Evolutionary conservation across 53 echinoderm and acorn worm species (phyloP), one percentile per base, ranked within the genome.

Genomic region (Antedon mediterranea): DNA sequence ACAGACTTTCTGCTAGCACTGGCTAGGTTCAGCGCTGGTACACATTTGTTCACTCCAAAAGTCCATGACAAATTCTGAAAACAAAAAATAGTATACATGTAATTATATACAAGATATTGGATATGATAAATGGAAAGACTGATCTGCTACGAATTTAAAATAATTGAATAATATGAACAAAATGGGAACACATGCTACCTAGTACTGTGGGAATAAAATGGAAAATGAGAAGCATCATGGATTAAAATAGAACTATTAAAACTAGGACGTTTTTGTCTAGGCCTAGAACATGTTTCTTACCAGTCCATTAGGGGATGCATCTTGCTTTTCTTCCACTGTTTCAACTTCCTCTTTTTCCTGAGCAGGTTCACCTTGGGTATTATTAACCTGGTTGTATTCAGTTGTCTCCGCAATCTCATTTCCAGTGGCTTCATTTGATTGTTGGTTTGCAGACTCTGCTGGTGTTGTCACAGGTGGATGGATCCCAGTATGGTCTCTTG

Each of bases 1-100:
- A 89, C 84, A 76, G 87, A 85, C 73, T 81, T 85, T 42, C 98
- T 79, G 13, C 86, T 73, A 30, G 83, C 82, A 72, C 87, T 86
- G 32, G 92, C 90, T 34, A 92, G 75, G 82, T 92, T 97, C 30
- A 97, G 84, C 29, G 86, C 81, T 11, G 88, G 88, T 3, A 97
- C 88, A 37, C 81, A 82, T 77, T 88, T 97, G 76, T 97, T 97
- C 75, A 92, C 87, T 29, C 98, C 98, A 86, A 92, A 97, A 3
- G 98, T 79, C 98, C 98, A 97, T 29, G 82, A 81, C 80, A 97
- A 73, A 73, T 86, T 90, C 98, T 97, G 77, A 14, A 30, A 30
- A 82, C 11, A 6, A 37, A 37, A 4, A 37, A 37, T 37, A 37
- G 4, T n/a, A n/a, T n/a, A n/a, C n/a, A n/a, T n/a, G n/a, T n/a